Conservation (phyloP, 2,888 invertebrate genomes). For the Drosophila kokeensis region DNA sequence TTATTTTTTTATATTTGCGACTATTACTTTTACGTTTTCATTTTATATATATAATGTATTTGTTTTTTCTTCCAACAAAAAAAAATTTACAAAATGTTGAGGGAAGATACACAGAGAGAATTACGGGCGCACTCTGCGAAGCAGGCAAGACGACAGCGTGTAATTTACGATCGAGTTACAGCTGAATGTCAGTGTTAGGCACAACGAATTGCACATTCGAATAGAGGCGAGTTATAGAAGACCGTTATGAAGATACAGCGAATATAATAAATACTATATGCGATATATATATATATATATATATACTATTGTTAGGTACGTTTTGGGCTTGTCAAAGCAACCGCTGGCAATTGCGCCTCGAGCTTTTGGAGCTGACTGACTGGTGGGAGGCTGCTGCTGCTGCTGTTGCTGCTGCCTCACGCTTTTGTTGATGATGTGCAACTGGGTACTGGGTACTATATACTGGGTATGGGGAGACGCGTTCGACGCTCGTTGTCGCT, state of each 20-base stretch:
- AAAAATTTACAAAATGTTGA: constrained; percentile 3
- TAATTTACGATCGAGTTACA: constrained; percentile 62
- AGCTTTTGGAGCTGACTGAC: constrained; percentile 10
- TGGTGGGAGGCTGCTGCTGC: neutral
- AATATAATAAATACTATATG: neutral
- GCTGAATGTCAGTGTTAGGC: constrained; percentile 25
- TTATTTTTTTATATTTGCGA: neutral
- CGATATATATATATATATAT: neutral
- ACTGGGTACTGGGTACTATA: constrained; percentile 18
- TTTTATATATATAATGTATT: constrained; percentile 1
- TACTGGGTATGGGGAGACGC: constrained; percentile 25
- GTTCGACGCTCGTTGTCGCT: constrained; percentile 60
- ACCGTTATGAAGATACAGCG: constrained; percentile 14
- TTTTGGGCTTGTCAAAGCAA: constrained; percentile 10
- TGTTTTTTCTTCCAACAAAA: constrained; percentile 8
- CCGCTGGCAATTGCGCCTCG: constrained; percentile 12
- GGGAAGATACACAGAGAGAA: constrained; percentile 23
- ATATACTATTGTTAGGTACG: constrained; percentile 3
- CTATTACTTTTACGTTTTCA: neutral
- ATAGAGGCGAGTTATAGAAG: constrained; percentile 22
- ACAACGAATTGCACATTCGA: constrained; percentile 18
- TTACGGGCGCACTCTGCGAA: neutral
- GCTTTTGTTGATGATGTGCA: constrained; percentile 15
- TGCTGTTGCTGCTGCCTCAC: constrained; percentile 6
- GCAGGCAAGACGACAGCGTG: constrained; percentile 36